Conservation (phyloP, 2,113 vertebrate genomes). For the Pycnonotus jocosus region DNA sequence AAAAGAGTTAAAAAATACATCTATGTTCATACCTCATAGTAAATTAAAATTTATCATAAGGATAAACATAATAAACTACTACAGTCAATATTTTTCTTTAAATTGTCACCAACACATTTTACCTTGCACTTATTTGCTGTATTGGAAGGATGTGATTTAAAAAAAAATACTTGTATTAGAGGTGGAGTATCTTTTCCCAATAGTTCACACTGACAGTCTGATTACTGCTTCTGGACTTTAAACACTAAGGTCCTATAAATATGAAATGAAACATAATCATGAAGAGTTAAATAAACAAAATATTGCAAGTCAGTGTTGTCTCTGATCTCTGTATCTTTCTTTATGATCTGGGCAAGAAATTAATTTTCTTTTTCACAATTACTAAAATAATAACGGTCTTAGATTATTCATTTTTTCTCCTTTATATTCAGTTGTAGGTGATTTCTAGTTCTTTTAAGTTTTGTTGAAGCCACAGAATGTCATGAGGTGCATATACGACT, state of each 20-base stretch:
- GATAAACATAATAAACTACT: not conserved
- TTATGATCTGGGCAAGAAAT: not conserved
- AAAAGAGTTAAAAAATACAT: not conserved
- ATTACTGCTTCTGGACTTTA: not conserved
- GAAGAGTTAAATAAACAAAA: not conserved
- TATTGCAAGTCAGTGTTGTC: not conserved
- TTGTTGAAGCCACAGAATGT: not conserved
- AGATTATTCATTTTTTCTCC: not conserved
- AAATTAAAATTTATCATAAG: not conserved
- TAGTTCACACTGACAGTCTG: not conserved
- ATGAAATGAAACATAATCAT: not conserved
- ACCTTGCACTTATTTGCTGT: not conserved
- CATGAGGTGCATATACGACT: not conserved
- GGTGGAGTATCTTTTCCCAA: not conserved
- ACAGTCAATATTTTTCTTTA: not conserved
- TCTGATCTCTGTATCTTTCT: not conserved
- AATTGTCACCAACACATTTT: not conserved
- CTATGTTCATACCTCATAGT: not conserved
- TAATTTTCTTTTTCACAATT: not conserved
- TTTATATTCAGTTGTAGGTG: not conserved
- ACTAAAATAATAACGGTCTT: not conserved
- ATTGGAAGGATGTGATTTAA: fast-evolving
- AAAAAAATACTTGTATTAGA: not conserved
- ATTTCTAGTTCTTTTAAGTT: not conserved
- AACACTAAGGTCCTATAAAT: not conserved